phyloP scores from a whole-genome alignment of 2,113 vertebrate genomes.

The Plecturocebus donacophilus region DNA sequence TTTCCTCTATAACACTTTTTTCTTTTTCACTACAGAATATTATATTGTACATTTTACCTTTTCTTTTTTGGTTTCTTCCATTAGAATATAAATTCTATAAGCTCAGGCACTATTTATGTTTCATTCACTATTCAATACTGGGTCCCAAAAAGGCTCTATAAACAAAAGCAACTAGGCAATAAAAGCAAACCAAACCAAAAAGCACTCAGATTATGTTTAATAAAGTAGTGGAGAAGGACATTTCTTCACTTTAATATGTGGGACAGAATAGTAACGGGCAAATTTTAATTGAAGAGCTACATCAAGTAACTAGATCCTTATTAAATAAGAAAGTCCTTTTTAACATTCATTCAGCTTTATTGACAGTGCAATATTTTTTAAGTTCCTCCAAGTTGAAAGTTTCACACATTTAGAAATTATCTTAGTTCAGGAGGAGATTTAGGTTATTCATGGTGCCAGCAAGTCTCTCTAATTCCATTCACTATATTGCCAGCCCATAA shows the following conservation, averaged over 20 bases:
- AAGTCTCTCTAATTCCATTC: constrained; percentile 64
- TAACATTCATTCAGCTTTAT: constrained; percentile 15
- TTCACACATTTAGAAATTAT: constrained; percentile 52
- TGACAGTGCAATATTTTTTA: constrained; percentile 51
- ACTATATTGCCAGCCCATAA: constrained; percentile 62
- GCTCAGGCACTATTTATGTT: not conserved
- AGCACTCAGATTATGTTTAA: not conserved
- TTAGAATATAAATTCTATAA: not conserved
- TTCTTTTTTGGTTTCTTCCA: not conserved
- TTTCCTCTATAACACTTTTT: not conserved
- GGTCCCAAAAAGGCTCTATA: not conserved
- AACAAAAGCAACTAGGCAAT: not conserved
- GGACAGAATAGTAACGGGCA: not conserved
- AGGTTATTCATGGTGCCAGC: constrained; percentile 74
- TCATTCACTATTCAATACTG: constrained; percentile 5
- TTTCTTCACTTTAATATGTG: not conserved
- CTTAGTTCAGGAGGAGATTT: constrained; percentile 52
- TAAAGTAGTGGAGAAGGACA: not conserved
- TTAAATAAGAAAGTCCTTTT: constrained; percentile 51
- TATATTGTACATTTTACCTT: not conserved
- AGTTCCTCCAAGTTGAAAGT: constrained; percentile 53
- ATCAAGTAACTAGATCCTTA: not conserved
- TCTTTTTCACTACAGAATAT: not conserved
- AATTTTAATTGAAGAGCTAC: constrained; percentile 46
- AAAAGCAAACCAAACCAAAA: not conserved